Percentiles rank a stretch among this genome's conserved stretches.
Evolutionary conservation across 2,797 vertebrate genomes (phyloP).

Genomic region (Poeciliopsis turneri): DNA sequence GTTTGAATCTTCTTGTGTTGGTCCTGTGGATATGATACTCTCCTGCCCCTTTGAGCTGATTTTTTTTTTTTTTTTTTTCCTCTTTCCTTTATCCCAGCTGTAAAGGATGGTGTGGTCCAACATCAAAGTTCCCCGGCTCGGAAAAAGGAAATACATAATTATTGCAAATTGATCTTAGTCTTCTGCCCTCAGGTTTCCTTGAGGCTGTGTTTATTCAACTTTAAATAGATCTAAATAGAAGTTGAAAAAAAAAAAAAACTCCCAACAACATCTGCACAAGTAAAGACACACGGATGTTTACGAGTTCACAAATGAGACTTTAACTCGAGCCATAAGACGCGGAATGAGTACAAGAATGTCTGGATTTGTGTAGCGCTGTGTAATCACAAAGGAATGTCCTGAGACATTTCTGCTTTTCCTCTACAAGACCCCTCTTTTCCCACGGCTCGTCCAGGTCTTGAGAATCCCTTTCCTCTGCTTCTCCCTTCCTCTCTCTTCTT

Average conservation of each 20-base stretch:
- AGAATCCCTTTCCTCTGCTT: slow-evolving; percentile 73
- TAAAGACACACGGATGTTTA: slow-evolving; percentile 42
- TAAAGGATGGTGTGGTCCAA: slow-evolving; percentile 7
- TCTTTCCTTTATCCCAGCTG: slow-evolving; percentile 32
- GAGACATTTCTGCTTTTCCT: slow-evolving; percentile 83
- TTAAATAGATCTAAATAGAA: slow-evolving; percentile 17
- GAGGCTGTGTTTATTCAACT: slow-evolving; percentile 18
- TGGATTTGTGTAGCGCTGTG: slow-evolving; percentile 82
- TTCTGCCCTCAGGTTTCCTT: slow-evolving; percentile 18
- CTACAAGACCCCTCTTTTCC: slow-evolving; percentile 81
- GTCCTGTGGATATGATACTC: slow-evolving; percentile 49
- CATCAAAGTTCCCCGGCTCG: slow-evolving; percentile 19
- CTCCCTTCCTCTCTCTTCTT: slow-evolving; percentile 39
- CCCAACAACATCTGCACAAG: slow-evolving; percentile 1
- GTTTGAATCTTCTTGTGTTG: slow-evolving; percentile 55
- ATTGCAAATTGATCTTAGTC: slow-evolving; percentile 20
- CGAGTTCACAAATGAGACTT: slow-evolving; percentile 44
- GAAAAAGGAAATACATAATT: slow-evolving; percentile 19
- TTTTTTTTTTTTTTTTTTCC: background rate
- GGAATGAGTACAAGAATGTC: slow-evolving; percentile 78
- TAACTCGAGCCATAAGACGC: slow-evolving; percentile 60
- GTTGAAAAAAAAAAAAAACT: background rate
- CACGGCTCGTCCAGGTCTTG: slow-evolving; percentile 78
- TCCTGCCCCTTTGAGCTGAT: slow-evolving; percentile 41
- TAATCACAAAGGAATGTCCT: slow-evolving; percentile 87